A percentile compares a stretch with the other conserved stretches of the same genome.
Conservation (phyloP, 2,113 vertebrate genomes). For the Thalassoma bifasciatum region DNA sequence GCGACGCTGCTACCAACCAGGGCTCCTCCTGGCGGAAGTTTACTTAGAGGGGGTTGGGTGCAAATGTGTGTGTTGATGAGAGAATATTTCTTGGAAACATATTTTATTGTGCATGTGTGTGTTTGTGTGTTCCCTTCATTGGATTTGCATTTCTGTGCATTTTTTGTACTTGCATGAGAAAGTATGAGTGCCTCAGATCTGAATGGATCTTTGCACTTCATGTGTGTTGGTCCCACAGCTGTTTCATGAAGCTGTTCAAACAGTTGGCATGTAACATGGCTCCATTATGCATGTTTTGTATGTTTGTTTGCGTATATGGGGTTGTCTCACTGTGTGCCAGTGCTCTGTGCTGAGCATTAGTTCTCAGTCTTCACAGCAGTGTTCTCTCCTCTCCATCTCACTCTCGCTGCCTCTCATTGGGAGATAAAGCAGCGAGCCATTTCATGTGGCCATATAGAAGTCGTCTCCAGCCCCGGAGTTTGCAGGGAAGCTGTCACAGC, state of each 20-base stretch:
- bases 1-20: constrained; percentile 57
- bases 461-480: constrained; percentile 71
- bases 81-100: constrained; percentile 56
- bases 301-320: constrained; percentile 45
- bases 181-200: constrained; percentile 48
- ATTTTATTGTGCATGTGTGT: constrained; percentile 44
- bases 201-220: constrained; percentile 46
- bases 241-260: constrained; percentile 71
- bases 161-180: constrained; percentile 46
- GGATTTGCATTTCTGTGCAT: constrained; percentile 62
- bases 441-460: constrained; percentile 77
- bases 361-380: constrained; percentile 52
- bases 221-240: constrained; percentile 54
- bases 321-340: constrained; percentile 70
- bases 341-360: constrained; percentile 70
- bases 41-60: constrained; percentile 62
- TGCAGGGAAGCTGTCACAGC: constrained; percentile 76
- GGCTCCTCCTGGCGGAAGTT: constrained; percentile 69
- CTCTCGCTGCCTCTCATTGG: constrained; percentile 63
- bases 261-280: constrained; percentile 52
- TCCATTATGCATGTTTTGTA: constrained; percentile 46
- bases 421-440: constrained; percentile 80
- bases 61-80: constrained; percentile 33
- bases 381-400: constrained; percentile 43
- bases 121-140: constrained; percentile 30